Base-by-base conservation (phyloP, 2,797 vertebrate species). In the Neopelma chrysocephalum region DNA sequence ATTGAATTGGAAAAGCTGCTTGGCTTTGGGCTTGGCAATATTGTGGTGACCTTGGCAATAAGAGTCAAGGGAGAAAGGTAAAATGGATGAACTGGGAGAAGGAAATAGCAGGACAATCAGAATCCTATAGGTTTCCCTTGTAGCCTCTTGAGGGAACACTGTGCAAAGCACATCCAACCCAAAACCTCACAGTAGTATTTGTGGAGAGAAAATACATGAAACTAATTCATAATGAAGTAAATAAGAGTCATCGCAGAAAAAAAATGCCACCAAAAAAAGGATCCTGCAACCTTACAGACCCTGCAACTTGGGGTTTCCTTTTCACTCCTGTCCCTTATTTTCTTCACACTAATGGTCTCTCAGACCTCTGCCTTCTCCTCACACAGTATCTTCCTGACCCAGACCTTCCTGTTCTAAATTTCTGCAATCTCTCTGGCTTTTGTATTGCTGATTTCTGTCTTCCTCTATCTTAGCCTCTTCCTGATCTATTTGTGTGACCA, bases 1-100 rank as follows among this genome's bases (percentile, higher is more conserved):
- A 91, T 80, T 58, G 50, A 60, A 51, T 1, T 89, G 79, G 89
- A 94, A 96, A 72, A 86, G 64, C 62, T 83, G 34, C 87, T 88
- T 61, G 27, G 47, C 42, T 69, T 43, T 54, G 34, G 65, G 31
- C 57, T 85, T 93, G 76, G 84, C 82, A 94, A 72, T 70, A 27
- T 47, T 60, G 14, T 60, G 2, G 1, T 81, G 79, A 82, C 76
- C 87, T 94, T 92, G 76, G 68, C 50, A 89, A 42, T 18, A 31
- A 53, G 61, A 87, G 31, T 65, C 69, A 79, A 34, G 42, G 72
- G 23, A 20, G 57, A 82, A 66, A 91, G 50, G 81, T 43, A 53
- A 77, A 92, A 65, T 9, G 45, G 61, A 85, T 71, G 42, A 92
- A 89, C 19, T 0, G 2, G n/a, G 34, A 2, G 8, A 87, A 36